Evolutionary conservation across 23 tunicate species (phyloP).

Genomic region (Diplosoma virens): DNA sequence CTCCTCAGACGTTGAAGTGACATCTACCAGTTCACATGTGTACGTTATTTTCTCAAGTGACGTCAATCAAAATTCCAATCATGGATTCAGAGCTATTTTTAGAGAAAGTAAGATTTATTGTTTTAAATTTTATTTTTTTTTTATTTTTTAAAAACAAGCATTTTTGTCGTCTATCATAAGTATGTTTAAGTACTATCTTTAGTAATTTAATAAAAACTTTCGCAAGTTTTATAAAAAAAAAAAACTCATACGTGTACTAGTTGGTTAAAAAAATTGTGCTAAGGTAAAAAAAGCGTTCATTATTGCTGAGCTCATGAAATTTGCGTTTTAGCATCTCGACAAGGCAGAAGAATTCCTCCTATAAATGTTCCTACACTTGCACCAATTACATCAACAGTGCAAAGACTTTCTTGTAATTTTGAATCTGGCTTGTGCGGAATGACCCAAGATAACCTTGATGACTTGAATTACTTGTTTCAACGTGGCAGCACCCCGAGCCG

Average conservation of each 20-base stretch:
- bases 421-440: conserved; percentile 69
- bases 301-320: too few species aligned
- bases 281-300: too few species aligned
- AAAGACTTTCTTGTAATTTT: conserved; percentile 65
- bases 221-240: background rate
- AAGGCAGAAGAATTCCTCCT: conserved; percentile 26
- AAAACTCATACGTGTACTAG: background rate
- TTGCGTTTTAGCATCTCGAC: conserved; percentile 10
- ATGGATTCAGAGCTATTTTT: conserved; percentile 68
- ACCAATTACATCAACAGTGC: conserved; percentile 16
- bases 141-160: background rate
- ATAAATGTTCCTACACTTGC: conserved; percentile 52
- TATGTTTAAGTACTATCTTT: too few species aligned
- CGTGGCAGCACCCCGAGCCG: conserved; percentile 49
- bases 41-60: conserved; percentile 75
- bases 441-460: conserved; percentile 69
- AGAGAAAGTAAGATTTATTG: conserved; percentile 66
- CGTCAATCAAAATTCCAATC: conserved; percentile 21
- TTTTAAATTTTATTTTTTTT: too few species aligned
- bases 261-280: too few species aligned
- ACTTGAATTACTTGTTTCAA: conserved; percentile 51
- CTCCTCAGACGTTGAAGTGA: conserved; percentile 24
- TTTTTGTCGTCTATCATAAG: too few species aligned
- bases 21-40: conserved; percentile 48
- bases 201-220: too few species aligned